Base-by-base conservation (phyloP, 2,888 invertebrate genomes). In the Folsomia candida region DNA sequence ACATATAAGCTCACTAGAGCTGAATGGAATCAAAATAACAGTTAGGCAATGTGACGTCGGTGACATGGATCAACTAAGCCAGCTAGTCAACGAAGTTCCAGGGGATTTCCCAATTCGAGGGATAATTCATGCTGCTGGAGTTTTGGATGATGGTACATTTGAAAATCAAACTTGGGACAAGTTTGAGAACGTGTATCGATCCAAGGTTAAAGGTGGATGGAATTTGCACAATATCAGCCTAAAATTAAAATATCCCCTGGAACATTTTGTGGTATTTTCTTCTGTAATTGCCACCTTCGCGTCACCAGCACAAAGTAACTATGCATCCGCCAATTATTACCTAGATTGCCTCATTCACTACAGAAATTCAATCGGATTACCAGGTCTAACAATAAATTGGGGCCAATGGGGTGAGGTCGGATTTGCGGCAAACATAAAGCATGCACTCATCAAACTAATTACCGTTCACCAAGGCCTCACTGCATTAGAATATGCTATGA, bases 361-460 rank as follows among this genome's bases (percentile, higher is more conserved):
- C 24, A n/a, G 72, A 22, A 26, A 24, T 2, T 61, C 54, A 0
- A 2, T 67, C 4, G 72, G 72, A 1, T 61, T 72, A 28, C 67
- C 69, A 25, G 70, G 60, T 1, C 67, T 37, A 0, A 64, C 51
- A 2, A 61, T 72, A 18, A 70, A 72, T 47, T 72, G 72, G 72
- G 72, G 69, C 2, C 62, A 67, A 14, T 72, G 72, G 72, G 72
- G 72, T 2, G 58, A 70, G 51, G 72, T 72, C 1, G 72, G 72
- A 11, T 26, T 72, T 4, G 72, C 69, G 4, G 69, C 72, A 1
- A 67, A 69, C 37, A 6, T 69, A 3, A 61, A 72, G 14, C 29
- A 68, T 1, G 57, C 61, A 6, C 65, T 68, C 1, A n/a, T 66
- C 26, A 51, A 57, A 20, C 72, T 68, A 1, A 24, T 72, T 2